Evolutionary conservation across 92 coral and sea anemone species (phyloP), one percentile per base, ranked within the genome.

Genomic region (Zoanthus gigantus): DNA sequence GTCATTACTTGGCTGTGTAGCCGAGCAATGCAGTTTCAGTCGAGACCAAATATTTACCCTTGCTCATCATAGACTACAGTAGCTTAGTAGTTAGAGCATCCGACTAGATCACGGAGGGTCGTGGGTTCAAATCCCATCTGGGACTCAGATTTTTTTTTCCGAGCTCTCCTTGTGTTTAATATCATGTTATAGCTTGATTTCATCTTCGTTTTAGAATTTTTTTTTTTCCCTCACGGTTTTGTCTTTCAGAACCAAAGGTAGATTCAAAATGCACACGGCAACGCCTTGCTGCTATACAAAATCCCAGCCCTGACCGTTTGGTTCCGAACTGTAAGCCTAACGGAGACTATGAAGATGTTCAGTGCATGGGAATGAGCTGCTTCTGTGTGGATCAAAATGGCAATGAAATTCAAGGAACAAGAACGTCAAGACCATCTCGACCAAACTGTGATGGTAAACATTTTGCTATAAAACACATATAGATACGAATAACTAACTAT

Each of bases 381-480:
- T 94, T 87, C 89, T 94, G 96, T 65, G 88, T 93, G 29, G 94
- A 94, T 86, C 74, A 84, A 78, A 90, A 94, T 83, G 99, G 99
- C 10, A 90, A 91, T 60, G 96, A 95, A 81, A 88, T 95, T 54
- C 65, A 84, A 56, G 96, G 96, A 66, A 93, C 99, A 53, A 87
- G 93, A 42, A 91, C 91, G n/a, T 90, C 88, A 14, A 91, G 95
- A 44, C 95, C 98, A 69, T 87, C 85, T 44, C 89, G 89, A 92
- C 96, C 98, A 78, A 87, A 92, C 32, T 96, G 99, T 77, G 77
- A 76, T 47, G 96, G 98, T 95, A 63, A 78, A 57, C 9, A 13
- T 57, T 57, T 57, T 57, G 65, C 42, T 37, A 0, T 2, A 37
- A 37, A 37, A 2, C 4, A 37, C 42, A 37, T 37, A 37, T 37